Conservation (phyloP, 2,113 vertebrate genomes). For the Rhombomys opimus region DNA sequence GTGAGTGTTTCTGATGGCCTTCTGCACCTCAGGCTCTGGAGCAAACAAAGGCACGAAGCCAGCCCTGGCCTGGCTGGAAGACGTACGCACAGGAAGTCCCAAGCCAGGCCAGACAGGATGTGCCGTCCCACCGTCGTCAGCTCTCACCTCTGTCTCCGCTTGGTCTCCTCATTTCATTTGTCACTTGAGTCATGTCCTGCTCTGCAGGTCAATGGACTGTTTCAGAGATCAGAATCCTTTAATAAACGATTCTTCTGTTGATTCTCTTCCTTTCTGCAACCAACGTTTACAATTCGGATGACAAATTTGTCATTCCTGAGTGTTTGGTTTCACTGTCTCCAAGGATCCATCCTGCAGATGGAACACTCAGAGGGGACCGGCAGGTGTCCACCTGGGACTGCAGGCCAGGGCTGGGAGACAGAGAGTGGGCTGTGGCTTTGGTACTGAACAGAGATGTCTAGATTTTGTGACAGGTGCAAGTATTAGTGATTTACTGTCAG, state of each 20-base stretch:
- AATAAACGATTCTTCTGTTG: slow-evolving; percentile 24
- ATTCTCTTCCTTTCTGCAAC: not conserved
- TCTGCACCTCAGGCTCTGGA: not conserved
- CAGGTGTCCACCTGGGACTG: not conserved
- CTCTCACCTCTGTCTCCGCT: not conserved
- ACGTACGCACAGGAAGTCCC: slow-evolving; percentile 1
- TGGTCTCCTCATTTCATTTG: not conserved
- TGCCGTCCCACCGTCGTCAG: not conserved
- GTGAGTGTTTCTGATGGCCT: not conserved
- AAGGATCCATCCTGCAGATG: not conserved
- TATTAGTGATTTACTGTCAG: not conserved
- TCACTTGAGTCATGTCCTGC: not conserved
- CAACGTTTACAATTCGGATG: not conserved
- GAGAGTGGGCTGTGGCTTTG: not conserved
- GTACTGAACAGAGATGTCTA: not conserved
- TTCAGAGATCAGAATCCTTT: not conserved
- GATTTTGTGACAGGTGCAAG: not conserved
- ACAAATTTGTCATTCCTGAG: not conserved
- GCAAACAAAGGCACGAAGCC: not conserved
- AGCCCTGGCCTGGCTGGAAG: not conserved
- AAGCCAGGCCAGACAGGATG: not conserved
- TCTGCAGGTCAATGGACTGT: not conserved
- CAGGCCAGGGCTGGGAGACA: not conserved
- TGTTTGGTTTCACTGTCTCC: not conserved
- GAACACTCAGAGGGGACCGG: not conserved